Conservation (phyloP, 2,888 invertebrate genomes). For the Nomada fucata region DNA sequence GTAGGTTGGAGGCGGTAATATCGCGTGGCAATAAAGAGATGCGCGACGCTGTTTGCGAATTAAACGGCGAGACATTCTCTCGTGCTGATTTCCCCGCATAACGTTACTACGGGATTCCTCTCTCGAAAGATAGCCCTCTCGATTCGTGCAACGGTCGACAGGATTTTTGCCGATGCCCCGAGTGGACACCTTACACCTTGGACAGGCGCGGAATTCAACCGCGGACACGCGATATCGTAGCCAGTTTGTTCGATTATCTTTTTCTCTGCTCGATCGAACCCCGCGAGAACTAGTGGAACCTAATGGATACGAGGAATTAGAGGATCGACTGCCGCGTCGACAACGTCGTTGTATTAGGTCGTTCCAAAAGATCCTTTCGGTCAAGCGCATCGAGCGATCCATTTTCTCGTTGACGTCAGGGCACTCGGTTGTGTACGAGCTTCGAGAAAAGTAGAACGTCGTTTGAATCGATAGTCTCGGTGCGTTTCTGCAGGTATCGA, state of each 20-base stretch:
- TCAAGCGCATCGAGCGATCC: too few species aligned
- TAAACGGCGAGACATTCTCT: constrained; percentile 41
- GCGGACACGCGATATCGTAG: constrained; percentile 5
- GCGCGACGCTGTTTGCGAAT: constrained; percentile 52
- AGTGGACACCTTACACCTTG: constrained; percentile 20
- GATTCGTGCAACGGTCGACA: constrained; percentile 31
- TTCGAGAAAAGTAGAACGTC: too few species aligned
- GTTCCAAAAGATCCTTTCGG: too few species aligned
- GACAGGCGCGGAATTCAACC: constrained; percentile 1
- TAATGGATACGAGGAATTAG: background rate
- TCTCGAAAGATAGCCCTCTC: background rate
- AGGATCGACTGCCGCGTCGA: background rate
- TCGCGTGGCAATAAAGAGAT: constrained; percentile 64
- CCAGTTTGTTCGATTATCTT: background rate
- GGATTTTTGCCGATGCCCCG: background rate
- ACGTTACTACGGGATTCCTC: constrained; percentile 59
- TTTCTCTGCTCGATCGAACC: background rate
- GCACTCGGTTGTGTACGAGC: too few species aligned
- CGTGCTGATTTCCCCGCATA: constrained; percentile 37
- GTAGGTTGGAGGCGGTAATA: constrained; percentile 14
- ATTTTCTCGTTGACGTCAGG: too few species aligned
- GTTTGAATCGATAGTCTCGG: too few species aligned
- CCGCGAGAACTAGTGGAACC: too few species aligned
- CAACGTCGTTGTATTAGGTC: background rate
- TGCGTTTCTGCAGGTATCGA: too few species aligned